Evolutionary conservation across 2,797 vertebrate species (phyloP).

Genomic region (Lycodopsis pacificus): DNA sequence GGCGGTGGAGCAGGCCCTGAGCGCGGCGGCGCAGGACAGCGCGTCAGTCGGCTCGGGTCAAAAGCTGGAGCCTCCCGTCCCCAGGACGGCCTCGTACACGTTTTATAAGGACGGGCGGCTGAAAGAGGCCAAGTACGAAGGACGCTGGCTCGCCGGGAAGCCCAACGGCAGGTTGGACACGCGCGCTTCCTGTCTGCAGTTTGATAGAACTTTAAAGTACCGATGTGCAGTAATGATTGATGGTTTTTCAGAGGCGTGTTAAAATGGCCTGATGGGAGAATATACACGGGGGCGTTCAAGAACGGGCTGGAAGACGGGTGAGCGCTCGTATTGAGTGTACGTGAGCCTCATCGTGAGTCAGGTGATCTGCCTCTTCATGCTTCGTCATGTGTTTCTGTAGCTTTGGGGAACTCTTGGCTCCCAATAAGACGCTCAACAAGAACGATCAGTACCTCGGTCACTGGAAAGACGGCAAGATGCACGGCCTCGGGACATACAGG

Average conservation of each 20-base stretch:
- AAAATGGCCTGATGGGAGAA: slow-evolving; percentile 94
- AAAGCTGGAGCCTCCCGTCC: slow-evolving; percentile 91
- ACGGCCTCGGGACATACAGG: slow-evolving; percentile 94
- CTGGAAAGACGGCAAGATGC: slow-evolving; percentile 98
- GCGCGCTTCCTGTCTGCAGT: neutral
- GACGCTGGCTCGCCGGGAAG: slow-evolving; percentile 93
- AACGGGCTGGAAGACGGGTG: slow-evolving; percentile 96
- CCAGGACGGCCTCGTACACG: slow-evolving; percentile 92
- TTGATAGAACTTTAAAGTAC: accelerated
- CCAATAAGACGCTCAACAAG: slow-evolving; percentile 90
- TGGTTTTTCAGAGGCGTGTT: slow-evolving; percentile 87
- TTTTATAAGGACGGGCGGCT: slow-evolving; percentile 96
- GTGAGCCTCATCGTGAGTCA: neutral
- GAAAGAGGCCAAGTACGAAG: slow-evolving; percentile 93
- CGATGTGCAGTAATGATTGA: neutral
- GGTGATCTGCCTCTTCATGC: neutral
- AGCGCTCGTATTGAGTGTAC: slow-evolving; percentile 9
- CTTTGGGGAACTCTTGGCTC: slow-evolving; percentile 90
- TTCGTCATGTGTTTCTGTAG: slow-evolving; percentile 70
- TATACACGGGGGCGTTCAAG: slow-evolving; percentile 92
- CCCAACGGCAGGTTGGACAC: slow-evolving; percentile 92
- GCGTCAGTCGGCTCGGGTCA: slow-evolving; percentile 68
- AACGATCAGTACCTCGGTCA: slow-evolving; percentile 92
- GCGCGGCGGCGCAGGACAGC: slow-evolving; percentile 80
- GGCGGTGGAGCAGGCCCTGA: slow-evolving; percentile 93